Evolutionary conservation across 1,140 invertebrate species (phyloP).

Genomic region (Andrena cerasifolii): DNA sequence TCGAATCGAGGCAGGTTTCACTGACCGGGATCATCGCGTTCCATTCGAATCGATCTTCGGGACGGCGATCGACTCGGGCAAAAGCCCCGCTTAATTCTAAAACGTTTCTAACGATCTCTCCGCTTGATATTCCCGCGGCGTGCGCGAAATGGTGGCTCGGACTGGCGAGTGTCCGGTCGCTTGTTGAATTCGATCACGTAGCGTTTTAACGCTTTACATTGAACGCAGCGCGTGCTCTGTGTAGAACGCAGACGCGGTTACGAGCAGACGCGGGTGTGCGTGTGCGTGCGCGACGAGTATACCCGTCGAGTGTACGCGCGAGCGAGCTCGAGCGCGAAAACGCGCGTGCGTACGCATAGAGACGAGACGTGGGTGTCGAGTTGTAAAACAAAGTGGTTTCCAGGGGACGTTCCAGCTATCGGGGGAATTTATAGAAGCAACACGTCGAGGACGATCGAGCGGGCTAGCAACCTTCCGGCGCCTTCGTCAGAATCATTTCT

Average conservation of each 20-base stretch:
- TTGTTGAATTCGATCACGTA: slow-evolving; percentile 76
- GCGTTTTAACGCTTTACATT: slow-evolving; percentile 74
- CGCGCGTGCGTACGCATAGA: slow-evolving; percentile 66
- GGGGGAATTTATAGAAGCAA: slow-evolving; percentile 62
- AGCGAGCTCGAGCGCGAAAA: slow-evolving; percentile 40
- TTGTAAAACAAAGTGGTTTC: slow-evolving; percentile 63
- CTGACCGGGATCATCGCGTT: slow-evolving; percentile 24
- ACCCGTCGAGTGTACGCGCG: background rate
- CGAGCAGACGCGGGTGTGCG: slow-evolving; percentile 23
- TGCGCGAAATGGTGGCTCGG: slow-evolving; percentile 70
- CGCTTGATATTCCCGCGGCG: slow-evolving; percentile 67
- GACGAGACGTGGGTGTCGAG: slow-evolving; percentile 62
- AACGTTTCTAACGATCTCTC: slow-evolving; percentile 71
- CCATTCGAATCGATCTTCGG: slow-evolving; percentile 47
- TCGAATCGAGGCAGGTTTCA: slow-evolving; percentile 34
- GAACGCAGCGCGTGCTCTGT: slow-evolving; percentile 74
- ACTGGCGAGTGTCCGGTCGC: slow-evolving; percentile 68
- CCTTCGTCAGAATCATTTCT: slow-evolving; percentile 35
- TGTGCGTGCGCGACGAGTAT: slow-evolving; percentile 9
- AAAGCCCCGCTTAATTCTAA: slow-evolving; percentile 61
- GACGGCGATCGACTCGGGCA: slow-evolving; percentile 22
- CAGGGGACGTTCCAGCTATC: slow-evolving; percentile 33
- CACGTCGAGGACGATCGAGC: slow-evolving; percentile 47
- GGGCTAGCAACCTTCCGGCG: slow-evolving; percentile 27
- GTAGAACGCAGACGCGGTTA: slow-evolving; percentile 63